Base-by-base conservation (phyloP, 2,888 invertebrate genomes). In the Octonoba sinensis region DNA sequence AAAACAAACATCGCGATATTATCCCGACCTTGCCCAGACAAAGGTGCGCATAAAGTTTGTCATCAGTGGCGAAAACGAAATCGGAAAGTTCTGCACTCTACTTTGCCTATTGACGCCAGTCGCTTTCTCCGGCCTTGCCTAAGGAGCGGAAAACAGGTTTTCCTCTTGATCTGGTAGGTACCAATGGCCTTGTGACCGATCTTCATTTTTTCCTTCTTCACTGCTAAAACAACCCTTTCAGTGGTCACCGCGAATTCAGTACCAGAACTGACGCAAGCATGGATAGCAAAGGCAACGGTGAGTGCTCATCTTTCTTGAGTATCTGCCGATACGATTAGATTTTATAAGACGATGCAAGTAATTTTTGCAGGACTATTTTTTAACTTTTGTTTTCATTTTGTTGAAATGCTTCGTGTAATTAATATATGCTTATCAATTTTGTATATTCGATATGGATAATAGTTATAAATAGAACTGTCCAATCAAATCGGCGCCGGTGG, bases 231-330 rank as follows among this genome's bases (percentile, higher is more conserved):
- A 71, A 60, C 71, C 71, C 60, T 71, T 71, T 46, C 49, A 11
- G 6, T 24, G 46, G 27, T 60, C 49, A 66, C 36, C 27, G 6
- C 27, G 27, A 6, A 20, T 13, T 64, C n/a, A 36, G 54, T 15
- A 24, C 15, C 22, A 13, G 11, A 27, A 51, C 12, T 24, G 36
- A 16, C 60, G 47, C 22, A 73, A 56, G 46, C 75, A 75, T 75
- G 75, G 75, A 75, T 15, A 44, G 75, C 60, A 75, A 75, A 47
- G 75, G 75, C 24, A 67, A 75, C 22, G 75, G 75, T 75, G 59
- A 75, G 75, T n/a, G n/a, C n/a, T n/a, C n/a, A n/a, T 67, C 20
- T 22, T n/a, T 44, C 36, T 64, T 65, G 11, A n/a, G 11, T 51
- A 51, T n/a, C 15, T 12, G 13, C 13, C 51, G 51, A 51, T 51